Conservation (phyloP, 2,797 vertebrate genomes). For the Hafferia zeledoni region DNA sequence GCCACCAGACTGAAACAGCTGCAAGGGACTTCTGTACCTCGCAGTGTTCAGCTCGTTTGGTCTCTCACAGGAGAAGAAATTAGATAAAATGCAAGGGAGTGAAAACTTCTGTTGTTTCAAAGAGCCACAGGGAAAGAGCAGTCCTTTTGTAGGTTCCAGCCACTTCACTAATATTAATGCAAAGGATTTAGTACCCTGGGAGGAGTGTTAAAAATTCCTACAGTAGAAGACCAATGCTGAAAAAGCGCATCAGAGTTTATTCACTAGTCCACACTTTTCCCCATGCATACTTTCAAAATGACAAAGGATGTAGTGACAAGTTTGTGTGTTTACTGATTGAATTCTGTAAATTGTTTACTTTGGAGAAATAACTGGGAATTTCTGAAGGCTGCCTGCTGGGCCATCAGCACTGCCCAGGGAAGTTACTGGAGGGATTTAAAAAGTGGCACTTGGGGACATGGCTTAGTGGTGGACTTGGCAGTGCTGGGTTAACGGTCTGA, state of each 20-base stretch:
- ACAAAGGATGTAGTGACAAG: background rate
- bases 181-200: background rate
- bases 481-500: background rate
- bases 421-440: background rate
- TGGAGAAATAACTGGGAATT: background rate
- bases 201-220: background rate
- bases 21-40: background rate
- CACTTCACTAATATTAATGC: background rate
- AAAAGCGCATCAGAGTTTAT: background rate
- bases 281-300: background rate
- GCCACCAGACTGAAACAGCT: background rate
- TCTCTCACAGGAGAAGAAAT: background rate
- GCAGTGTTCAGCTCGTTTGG: background rate
- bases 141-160: background rate
- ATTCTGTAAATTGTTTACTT: background rate
- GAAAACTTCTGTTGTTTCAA: background rate
- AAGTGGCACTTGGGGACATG: background rate
- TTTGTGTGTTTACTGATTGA: background rate
- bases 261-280: background rate
- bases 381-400: background rate
- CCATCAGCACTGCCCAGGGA: background rate
- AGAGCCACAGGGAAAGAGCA: background rate
- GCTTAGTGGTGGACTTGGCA: background rate
- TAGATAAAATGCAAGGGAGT: background rate
- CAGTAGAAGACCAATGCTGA: background rate